Conservation (phyloP, 2,113 vertebrate genomes). For the Planiliza haematocheilus region DNA sequence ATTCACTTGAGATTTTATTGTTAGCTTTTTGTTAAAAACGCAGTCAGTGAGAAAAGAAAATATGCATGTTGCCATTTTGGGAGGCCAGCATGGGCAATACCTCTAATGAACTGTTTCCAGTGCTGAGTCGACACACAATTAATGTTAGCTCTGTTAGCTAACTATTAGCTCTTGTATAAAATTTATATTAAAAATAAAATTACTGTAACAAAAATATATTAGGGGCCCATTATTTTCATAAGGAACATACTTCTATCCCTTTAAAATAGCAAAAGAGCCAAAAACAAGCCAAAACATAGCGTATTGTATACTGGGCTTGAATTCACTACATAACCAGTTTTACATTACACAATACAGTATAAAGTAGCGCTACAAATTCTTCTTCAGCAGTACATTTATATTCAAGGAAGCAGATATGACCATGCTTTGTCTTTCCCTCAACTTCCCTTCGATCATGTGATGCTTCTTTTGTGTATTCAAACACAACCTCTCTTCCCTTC, state of each 20-base stretch:
- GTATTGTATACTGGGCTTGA: too few relatives aligned
- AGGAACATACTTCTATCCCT: neutral
- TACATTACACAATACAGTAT: too few relatives aligned
- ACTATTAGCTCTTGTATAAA: neutral
- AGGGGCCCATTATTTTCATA: neutral
- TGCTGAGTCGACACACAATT: neutral
- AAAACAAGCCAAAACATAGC: too few relatives aligned
- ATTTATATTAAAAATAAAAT: neutral
- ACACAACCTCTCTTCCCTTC: neutral
- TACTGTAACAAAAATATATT: neutral
- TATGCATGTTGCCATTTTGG: neutral
- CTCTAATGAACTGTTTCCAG: neutral
- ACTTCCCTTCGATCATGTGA: too few relatives aligned
- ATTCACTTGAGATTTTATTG: neutral
- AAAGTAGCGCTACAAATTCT: too few relatives aligned
- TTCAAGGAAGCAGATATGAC: too few relatives aligned
- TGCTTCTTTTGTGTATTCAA: neutral
- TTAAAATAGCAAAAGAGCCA: too few relatives aligned
- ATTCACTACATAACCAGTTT: too few relatives aligned
- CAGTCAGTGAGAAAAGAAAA: too few relatives aligned
- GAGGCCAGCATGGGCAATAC: neutral
- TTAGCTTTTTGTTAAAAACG: conserved; percentile 26
- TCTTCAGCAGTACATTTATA: too few relatives aligned
- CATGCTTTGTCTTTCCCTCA: too few relatives aligned
- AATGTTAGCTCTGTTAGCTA: neutral